These are phyloP conservation scores for Diabrotica balteata DNA, from an alignment of 2,888 invertebrate species.

Conservation along the genomic window DNA sequence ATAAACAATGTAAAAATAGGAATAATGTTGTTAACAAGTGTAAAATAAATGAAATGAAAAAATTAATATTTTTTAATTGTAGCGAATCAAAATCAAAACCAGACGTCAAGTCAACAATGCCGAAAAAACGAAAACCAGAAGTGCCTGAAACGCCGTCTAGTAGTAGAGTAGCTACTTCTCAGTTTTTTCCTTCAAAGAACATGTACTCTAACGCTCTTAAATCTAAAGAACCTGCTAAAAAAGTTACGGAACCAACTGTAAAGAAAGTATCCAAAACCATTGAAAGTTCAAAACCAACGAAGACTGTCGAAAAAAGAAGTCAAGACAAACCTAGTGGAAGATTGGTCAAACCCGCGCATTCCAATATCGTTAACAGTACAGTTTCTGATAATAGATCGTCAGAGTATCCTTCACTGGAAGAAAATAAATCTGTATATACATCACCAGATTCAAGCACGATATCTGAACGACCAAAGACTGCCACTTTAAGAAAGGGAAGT, in stretches of 20 bases:
- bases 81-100: slow-evolving; percentile 2
- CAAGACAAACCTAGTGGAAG: slow-evolving; percentile 1
- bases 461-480: slow-evolving; percentile 56
- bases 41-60: too few relatives aligned
- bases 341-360: slow-evolving; percentile 6
- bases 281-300: background rate
- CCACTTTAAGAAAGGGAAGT: slow-evolving; percentile 55
- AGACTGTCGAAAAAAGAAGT: background rate
- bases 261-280: slow-evolving; percentile 1
- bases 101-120: slow-evolving; percentile 23
- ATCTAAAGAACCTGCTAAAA: slow-evolving; percentile 16
- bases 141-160: slow-evolving; percentile 41
- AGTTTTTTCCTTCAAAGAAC: slow-evolving; percentile 57
- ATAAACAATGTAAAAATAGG: background rate
- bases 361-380: background rate
- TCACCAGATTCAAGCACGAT: slow-evolving; percentile 44
- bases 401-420: slow-evolving; percentile 10
- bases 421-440: slow-evolving; percentile 25
- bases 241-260: background rate
- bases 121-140: slow-evolving; percentile 25
- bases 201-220: slow-evolving; percentile 53
- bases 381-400: background rate
- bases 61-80: background rate
- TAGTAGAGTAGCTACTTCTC: slow-evolving; percentile 51
- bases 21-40: background rate